Evolutionary conservation across 2,113 vertebrate genomes (phyloP).

Genomic region (Crotalus tigris): DNA sequence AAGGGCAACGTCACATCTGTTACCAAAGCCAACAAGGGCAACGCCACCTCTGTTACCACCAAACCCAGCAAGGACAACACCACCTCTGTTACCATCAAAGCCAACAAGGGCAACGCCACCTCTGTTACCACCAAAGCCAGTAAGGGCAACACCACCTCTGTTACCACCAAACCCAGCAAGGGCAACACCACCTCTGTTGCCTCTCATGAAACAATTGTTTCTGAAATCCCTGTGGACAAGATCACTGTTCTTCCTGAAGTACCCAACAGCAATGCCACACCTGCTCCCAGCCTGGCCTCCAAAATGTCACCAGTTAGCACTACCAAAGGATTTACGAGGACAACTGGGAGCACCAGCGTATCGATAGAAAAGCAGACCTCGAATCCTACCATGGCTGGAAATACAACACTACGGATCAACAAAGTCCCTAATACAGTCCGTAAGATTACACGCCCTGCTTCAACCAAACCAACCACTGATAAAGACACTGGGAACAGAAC

Average conservation of each 20-base stretch:
- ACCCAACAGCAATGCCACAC: too few relatives aligned
- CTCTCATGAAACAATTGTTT: not conserved
- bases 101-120: not conserved
- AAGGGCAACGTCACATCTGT: too few relatives aligned
- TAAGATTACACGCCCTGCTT: not conserved
- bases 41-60: too few relatives aligned
- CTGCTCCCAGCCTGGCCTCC: not conserved
- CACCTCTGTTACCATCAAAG: too few relatives aligned
- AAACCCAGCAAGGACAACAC: too few relatives aligned
- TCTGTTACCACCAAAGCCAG: not conserved
- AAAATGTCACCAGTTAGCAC: accelerated
- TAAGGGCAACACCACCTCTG: too few relatives aligned
- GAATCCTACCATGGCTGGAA: not conserved
- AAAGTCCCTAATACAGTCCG: accelerated
- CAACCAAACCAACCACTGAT: accelerated
- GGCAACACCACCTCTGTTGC: too few relatives aligned
- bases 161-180: too few relatives aligned
- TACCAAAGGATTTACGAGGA: not conserved
- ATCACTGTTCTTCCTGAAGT: not conserved
- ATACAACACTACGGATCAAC: not conserved
- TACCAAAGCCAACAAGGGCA: too few relatives aligned
- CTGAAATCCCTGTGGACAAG: not conserved
- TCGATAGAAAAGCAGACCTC: not conserved
- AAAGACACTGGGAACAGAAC: not conserved
- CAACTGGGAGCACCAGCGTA: not conserved